Base-by-base conservation (phyloP, 2,797 vertebrate genomes). In the Zalophus californianus region DNA sequence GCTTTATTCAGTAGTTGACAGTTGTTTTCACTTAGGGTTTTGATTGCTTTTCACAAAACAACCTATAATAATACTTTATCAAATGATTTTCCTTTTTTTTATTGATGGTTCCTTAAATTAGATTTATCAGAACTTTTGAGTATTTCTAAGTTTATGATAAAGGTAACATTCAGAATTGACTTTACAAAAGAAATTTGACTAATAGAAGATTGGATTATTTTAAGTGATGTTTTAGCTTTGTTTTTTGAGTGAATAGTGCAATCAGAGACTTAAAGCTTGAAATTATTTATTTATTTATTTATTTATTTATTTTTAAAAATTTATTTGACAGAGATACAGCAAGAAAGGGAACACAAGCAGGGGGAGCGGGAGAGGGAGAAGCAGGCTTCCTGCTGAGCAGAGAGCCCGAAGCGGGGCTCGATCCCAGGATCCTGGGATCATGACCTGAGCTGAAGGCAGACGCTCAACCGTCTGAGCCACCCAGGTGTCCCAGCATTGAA, bases 1-100 rank as follows among this genome's bases (percentile, higher is more conserved):
- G 99, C 99, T 1, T 99, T 99, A 2, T 99, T 99, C 66, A 99
- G 97, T 35, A 64, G 98, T 87, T 99, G 98, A 86, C 99, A 99
- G 97, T 99, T 99, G 50, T 99, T 99, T 98, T 99, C 99, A 25
- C 99, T 99, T 96, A 82, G 7, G 92, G 38, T 14, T 95, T 72
- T 54, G 64, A 94, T 73, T 62, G 87, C 54, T 95, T 95, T 96
- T 90, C 25, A 92, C 94, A 66, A 97, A 80, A 60, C 2, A 87
- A 44, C 50, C 52, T 68, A 21, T 23, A 70, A 7, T 90, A 25
- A 58, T 21, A 52, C 27, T 88, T 78, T 54, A 56, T 60, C 18
- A 85, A 94, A 48, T 99, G 99, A 66, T 99, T 99, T 95, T 80
- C 86, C 44, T 93, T 78, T 84, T 64, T 64, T 82, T 90, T 77